phyloP scores from a whole-genome alignment of 92 coral and sea anemone species.

The Actinostola sp. region DNA sequence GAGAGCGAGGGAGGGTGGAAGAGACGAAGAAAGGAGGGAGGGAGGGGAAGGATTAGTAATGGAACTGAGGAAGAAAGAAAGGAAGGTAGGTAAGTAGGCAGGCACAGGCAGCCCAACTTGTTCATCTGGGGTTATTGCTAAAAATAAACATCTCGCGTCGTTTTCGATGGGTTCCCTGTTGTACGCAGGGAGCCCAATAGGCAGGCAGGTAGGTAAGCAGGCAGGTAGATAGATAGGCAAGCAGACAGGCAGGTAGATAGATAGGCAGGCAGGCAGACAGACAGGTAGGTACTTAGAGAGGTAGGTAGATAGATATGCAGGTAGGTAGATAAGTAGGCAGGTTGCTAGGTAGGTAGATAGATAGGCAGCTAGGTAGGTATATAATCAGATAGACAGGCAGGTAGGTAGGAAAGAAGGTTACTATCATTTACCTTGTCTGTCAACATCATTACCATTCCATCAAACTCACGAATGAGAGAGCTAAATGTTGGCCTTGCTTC shows the following conservation, averaged over 20 bases:
- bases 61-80: neutral
- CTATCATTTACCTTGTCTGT: constrained; percentile 71
- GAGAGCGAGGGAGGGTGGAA: neutral
- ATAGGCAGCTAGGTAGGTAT: too few relatives aligned
- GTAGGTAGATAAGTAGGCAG: neutral
- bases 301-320: neutral
- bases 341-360: too few relatives aligned
- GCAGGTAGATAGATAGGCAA: neutral
- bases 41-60: neutral
- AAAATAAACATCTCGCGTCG: too few relatives aligned
- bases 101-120: too few relatives aligned
- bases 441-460: constrained; percentile 62
- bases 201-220: neutral
- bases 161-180: neutral
- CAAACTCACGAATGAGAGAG: constrained; percentile 74
- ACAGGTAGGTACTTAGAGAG: neutral
- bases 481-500: constrained; percentile 81
- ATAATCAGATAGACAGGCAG: too few relatives aligned
- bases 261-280: neutral
- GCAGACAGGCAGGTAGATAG: neutral
- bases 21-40: neutral
- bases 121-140: too few relatives aligned
- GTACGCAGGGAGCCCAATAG: too few relatives aligned
- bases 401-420: neutral
- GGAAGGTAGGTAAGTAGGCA: neutral